phyloP scores from a whole-genome alignment of 2,113 vertebrate species.

The Rhinolophus ferrumequinum region DNA sequence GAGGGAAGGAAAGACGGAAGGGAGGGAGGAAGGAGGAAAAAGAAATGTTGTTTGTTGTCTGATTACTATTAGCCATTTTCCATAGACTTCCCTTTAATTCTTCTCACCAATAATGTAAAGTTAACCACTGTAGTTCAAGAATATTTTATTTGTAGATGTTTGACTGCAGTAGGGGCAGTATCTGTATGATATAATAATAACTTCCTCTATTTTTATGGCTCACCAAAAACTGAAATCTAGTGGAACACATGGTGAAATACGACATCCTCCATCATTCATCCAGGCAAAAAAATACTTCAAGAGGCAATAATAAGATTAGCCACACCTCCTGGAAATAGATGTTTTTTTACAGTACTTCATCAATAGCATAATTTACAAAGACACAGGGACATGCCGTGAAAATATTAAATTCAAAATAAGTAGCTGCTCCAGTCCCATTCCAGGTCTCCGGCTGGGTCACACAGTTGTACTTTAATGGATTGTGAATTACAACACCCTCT shows the following conservation, averaged over 20 bases:
- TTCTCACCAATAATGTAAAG: background rate
- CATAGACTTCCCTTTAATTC: background rate
- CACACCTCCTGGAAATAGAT: background rate
- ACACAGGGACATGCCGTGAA: background rate
- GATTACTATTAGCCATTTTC: background rate
- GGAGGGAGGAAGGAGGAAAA: no score
- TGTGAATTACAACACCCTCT: conserved; percentile 53
- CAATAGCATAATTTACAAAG: background rate
- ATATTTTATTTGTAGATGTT: background rate
- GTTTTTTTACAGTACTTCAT: background rate
- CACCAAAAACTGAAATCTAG: background rate
- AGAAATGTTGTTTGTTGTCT: no score
- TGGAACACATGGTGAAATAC: background rate
- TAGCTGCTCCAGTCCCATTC: background rate
- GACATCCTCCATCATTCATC: background rate
- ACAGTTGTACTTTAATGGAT: background rate
- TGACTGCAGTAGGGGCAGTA: background rate
- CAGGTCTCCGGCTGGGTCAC: conserved; percentile 21
- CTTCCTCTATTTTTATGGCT: background rate
- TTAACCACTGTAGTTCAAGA: background rate
- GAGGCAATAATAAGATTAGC: background rate
- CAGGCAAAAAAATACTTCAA: background rate
- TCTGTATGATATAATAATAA: background rate
- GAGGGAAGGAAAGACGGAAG: no score
- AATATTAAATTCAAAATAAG: conserved; percentile 50